Base-by-base conservation (phyloP, 2,113 vertebrate species). In the Ceratotherium simum region DNA sequence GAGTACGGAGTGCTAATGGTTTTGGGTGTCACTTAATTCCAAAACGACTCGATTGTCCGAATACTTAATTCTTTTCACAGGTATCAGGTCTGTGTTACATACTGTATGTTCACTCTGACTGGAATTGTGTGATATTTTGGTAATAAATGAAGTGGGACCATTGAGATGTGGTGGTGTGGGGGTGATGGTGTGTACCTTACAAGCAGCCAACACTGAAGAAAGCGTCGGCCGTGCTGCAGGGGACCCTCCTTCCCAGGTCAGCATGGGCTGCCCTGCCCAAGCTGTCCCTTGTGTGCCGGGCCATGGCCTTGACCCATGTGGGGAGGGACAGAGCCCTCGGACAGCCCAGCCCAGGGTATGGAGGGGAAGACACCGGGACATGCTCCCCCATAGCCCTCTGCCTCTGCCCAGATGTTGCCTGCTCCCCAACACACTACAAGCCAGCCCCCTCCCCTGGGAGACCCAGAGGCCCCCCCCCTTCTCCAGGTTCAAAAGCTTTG, bases 51-150 rank as follows among this genome's bases (percentile, higher is more conserved):
- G 81, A 67, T 72, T 93, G 98, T 97, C 73, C 29, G 1, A n/a
- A 96, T 96, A 76, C 96, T 96, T 93, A 91, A 92, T 96, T 92
- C 97, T 92, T 27, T 93, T 95, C 36, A 27, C 98, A 98, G 98
- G 98, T 95, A 29, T 96, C 98, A 98, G 98, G 98, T 97, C 94
- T 64, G 98, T 98, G 95, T 98, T 98, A 51, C 98, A 95, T 95
- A 29, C 64, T 98, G 96, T 95, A 91, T 96, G 97, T 98, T 93
- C 96, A 82, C 83, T 70, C n/a, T 98, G 91, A 86, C 97, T 98
- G 98, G 98, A 98, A 95, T 97, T 97, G 79, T 97, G 97, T 98
- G 96, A 86, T 97, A 33, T 94, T 98, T 98, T 97, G 97, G 97
- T 98, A 98, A 98, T 97, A 97, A 94, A 98, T 95, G 95, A 97